A percentile compares a stretch with the other conserved stretches of the same genome.
Conservation (phyloP, 2,888 invertebrate genomes). For the Chydorus sphaericus region DNA sequence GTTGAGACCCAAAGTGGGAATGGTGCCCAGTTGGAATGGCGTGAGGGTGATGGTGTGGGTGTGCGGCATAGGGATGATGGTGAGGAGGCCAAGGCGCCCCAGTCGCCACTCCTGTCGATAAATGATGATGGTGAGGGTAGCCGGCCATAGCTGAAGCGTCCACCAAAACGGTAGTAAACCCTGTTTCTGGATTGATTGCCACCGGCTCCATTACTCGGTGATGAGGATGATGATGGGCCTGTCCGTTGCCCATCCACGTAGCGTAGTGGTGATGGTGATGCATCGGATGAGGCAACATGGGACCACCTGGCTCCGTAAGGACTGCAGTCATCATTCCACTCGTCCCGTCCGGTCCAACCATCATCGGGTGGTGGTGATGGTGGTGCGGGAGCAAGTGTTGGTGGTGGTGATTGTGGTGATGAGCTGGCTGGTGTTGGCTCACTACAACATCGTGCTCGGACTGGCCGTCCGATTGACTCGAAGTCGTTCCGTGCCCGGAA, state of each 20-base stretch:
- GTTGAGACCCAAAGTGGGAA: constrained; percentile 42
- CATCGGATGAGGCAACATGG: not conserved
- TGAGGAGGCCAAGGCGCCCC: not conserved
- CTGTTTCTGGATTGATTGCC: constrained; percentile 11
- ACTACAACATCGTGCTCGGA: not conserved
- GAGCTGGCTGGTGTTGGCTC: not conserved
- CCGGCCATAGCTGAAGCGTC: constrained; percentile 6
- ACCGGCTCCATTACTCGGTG: constrained; percentile 4
- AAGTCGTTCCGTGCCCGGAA: constrained; percentile 11
- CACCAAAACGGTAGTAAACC: constrained; percentile 11
- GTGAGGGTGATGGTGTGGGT: constrained; percentile 4
- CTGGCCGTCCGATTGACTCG: not conserved
- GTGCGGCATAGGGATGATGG: not conserved
- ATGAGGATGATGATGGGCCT: not conserved
- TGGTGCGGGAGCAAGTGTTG: not conserved
- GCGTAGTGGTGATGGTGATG: not conserved
- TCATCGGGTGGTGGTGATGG: not conserved
- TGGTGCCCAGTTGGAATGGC: constrained; percentile 23
- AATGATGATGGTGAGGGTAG: constrained; percentile 6
- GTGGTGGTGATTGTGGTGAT: not conserved
- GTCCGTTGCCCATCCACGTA: not conserved
- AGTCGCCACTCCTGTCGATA: not conserved
- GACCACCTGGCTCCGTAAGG: not conserved
- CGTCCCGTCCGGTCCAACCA: not conserved
- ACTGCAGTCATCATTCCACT: not conserved